Base-by-base conservation (phyloP, 2,888 invertebrate species). In the Ormyrus nitidulus region DNA sequence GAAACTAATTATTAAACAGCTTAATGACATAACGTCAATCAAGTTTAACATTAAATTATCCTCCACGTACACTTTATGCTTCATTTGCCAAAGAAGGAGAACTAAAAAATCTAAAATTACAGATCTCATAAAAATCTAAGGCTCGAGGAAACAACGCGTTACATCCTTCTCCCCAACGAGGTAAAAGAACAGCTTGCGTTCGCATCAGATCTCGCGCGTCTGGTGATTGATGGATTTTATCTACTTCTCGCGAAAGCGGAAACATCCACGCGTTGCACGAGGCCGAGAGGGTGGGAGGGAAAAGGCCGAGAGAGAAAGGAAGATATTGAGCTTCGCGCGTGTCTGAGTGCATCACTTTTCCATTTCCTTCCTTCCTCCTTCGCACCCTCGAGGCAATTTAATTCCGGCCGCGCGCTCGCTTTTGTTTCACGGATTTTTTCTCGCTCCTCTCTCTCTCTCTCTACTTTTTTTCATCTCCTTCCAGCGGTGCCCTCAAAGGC, bases 371-470 rank as follows among this genome's bases (percentile, higher is more conserved):
- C 82, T 74, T 78, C 73, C 44, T 58, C 10, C 58, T 66, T 53
- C 75, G 65, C 81, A 70, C 83, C 81, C 84, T 82, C 81, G 65
- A 80, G 82, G 79, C 83, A 82, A 83, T 83, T 83, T 82, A 82
- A 83, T 84, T 84, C 80, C 79, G 78, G 66, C 80, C 64, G 75
- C 72, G 74, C 10, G 49, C 70, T 46, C 54, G 11, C 61, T 66
- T 34, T 34, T 49, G 59, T 13, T 68, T 46, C 19, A n/a, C 19
- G 13, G 34, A 48, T 58, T 76, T 19, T 19, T 54, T 19, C 19
- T 11, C 56, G 56, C 56, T 56, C 34, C 56, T 53, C 53, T 58
- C 62, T 44, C 62, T 6, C 8, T 19, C 34, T 66, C 66, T 64
- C 70, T 9, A 53, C 53, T 53, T 44, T 46, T 53, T 34, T 34